Evolutionary conservation across 2,797 vertebrate species (phyloP).

Genomic region (Aplochiton taeniatus): DNA sequence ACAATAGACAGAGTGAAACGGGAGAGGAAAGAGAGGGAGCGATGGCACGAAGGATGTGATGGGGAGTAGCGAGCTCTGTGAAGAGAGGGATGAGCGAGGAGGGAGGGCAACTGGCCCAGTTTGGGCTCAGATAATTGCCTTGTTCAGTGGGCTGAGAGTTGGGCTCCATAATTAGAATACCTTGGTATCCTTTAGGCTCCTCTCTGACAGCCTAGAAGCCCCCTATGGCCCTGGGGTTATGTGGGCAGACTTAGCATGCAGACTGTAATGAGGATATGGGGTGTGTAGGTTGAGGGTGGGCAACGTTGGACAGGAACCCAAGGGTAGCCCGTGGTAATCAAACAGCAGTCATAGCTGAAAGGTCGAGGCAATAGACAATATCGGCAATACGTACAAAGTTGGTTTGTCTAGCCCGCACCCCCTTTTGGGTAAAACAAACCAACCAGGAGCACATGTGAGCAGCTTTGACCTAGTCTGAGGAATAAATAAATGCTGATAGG

Average conservation of each 20-base stretch:
- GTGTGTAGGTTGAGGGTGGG: not conserved
- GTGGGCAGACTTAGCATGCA: constrained; percentile 24
- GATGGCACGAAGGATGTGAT: not conserved
- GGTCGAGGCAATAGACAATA: too few species aligned
- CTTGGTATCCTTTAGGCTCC: constrained; percentile 11
- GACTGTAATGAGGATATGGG: constrained; percentile 18
- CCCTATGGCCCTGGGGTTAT: constrained; percentile 24
- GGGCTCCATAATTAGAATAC: not conserved
- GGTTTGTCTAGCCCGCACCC: too few species aligned
- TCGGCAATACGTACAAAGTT: too few species aligned
- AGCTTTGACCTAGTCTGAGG: too few species aligned
- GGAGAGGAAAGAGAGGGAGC: constrained; percentile 5
- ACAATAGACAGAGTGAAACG: constrained; percentile 10
- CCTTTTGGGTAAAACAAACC: too few species aligned
- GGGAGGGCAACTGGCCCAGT: constrained; percentile 14
- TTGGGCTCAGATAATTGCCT: not conserved
- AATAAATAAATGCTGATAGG: too few species aligned
- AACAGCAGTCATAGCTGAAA: not conserved
- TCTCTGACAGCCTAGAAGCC: constrained; percentile 3
- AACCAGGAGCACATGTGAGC: too few species aligned
- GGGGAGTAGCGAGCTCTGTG: constrained; percentile 7
- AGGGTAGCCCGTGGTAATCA: not conserved
- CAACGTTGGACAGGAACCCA: not conserved
- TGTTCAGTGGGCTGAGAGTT: constrained; percentile 18
- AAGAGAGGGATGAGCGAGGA: constrained; percentile 30